Evolutionary conservation across 1,140 invertebrate species (phyloP).

Genomic region (Achatina immaculata): DNA sequence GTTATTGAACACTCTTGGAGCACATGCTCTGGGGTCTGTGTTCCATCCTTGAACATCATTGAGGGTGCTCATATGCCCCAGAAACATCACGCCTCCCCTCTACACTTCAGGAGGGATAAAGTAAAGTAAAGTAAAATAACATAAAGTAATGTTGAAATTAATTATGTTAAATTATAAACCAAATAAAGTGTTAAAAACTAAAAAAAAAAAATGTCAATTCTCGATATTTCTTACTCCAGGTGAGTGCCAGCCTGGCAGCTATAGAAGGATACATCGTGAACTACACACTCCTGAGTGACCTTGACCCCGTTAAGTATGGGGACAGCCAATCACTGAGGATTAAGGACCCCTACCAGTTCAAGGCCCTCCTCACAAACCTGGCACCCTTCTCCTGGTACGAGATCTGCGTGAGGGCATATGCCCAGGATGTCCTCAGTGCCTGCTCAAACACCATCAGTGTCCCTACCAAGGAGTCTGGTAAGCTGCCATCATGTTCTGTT

Average conservation of each 20-base stretch:
- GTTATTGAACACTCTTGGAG: no score
- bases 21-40: no score
- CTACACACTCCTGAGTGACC: slow-evolving; percentile 73
- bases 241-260: slow-evolving; percentile 65
- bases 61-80: no score
- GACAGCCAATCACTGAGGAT: slow-evolving; percentile 51
- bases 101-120: no score
- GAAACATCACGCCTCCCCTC: no score
- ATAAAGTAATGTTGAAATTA: no score
- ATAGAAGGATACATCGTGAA: slow-evolving; percentile 94
- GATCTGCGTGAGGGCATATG: slow-evolving; percentile 73
- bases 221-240: no score
- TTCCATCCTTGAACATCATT: no score
- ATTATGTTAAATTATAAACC: no score
- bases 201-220: no score
- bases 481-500: slow-evolving; percentile 43
- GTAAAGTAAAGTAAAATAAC: no score
- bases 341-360: slow-evolving; percentile 63
- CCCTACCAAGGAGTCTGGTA: slow-evolving; percentile 72
- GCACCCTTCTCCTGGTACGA: slow-evolving; percentile 89
- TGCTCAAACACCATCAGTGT: slow-evolving; percentile 75
- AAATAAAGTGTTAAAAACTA: no score
- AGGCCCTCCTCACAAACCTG: slow-evolving; percentile 80
- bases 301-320: slow-evolving; percentile 48
- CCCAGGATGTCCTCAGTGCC: slow-evolving; percentile 85